Conservation (phyloP, 2,797 vertebrate species). For the Meda fulgida region DNA sequence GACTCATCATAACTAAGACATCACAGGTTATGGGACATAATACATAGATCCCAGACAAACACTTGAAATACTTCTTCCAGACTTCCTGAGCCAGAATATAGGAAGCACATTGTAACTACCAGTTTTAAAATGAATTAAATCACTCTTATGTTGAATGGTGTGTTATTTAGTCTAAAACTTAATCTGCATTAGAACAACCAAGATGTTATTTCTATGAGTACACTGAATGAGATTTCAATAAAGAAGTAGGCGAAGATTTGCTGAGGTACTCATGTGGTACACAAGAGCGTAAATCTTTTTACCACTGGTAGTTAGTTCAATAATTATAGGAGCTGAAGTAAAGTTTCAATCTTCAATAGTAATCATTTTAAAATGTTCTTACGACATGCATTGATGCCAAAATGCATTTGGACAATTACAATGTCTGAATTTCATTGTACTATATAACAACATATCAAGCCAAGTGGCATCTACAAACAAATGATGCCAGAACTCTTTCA, state of each 20-base stretch:
- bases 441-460: not conserved
- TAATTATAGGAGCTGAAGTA: not conserved
- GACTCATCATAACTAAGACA: slow-evolving; percentile 52
- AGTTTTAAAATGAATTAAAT: not conserved
- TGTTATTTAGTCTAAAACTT: not conserved
- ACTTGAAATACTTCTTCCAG: slow-evolving; percentile 13
- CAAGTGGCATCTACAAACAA: not conserved
- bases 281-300: not conserved
- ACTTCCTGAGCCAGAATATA: not conserved
- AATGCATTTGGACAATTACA: not conserved
- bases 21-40: slow-evolving; percentile 34
- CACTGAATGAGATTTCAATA: not conserved
- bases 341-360: not conserved
- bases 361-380: not conserved
- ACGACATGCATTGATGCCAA: not conserved
- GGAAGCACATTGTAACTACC: not conserved
- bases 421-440: not conserved
- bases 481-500: not conserved
- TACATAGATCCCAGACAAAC: slow-evolving; percentile 13
- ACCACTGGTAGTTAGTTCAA: not conserved
- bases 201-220: not conserved
- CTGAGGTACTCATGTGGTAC: not conserved
- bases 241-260: not conserved
- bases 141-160: not conserved
- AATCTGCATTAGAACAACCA: not conserved